A percentile compares a stretch with the other conserved stretches of the same genome.
Conservation (phyloP, 2,888 invertebrate species). For the Agriotes lineatus region DNA sequence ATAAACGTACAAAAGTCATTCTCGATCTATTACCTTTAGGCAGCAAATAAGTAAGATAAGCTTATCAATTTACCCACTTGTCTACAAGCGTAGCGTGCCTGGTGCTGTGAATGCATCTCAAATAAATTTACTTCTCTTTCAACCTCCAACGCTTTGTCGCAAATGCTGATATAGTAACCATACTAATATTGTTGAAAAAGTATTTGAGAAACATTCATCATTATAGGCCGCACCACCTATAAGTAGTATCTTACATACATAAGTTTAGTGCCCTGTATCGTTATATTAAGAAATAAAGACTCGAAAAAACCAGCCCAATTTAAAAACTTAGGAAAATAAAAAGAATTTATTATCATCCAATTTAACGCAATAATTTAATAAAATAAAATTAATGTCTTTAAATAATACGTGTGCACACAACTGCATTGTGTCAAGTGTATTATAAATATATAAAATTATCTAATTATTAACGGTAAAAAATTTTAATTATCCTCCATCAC, state of each 20-base stretch:
- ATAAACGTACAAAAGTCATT: constrained; percentile 5
- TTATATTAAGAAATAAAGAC: too few species aligned
- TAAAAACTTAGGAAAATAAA: background rate
- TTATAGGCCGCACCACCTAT: too few species aligned
- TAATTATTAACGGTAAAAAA: constrained; percentile 43
- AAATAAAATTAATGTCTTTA: constrained; percentile 24
- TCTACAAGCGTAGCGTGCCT: background rate
- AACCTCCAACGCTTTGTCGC: too few species aligned
- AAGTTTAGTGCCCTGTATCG: too few species aligned
- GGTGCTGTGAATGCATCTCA: background rate
- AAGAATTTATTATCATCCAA: constrained; percentile 3
- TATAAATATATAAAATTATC: constrained; percentile 32
- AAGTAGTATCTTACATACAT: too few species aligned
- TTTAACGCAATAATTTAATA: constrained; percentile 23
- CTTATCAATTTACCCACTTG: background rate
- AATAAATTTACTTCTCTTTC: background rate
- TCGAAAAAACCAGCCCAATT: too few species aligned
- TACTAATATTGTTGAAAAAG: too few species aligned
- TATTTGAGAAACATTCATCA: too few species aligned
- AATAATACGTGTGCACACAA: constrained; percentile 18
- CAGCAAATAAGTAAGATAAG: background rate
- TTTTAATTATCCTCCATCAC: constrained; percentile 42
- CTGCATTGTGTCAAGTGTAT: constrained; percentile 5
- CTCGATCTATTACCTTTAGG: background rate
- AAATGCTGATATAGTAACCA: too few species aligned